These are phyloP conservation scores for Propithecus perrieri DNA, from an alignment of 2,797 vertebrate genomes.

Conservation along the genomic window DNA sequence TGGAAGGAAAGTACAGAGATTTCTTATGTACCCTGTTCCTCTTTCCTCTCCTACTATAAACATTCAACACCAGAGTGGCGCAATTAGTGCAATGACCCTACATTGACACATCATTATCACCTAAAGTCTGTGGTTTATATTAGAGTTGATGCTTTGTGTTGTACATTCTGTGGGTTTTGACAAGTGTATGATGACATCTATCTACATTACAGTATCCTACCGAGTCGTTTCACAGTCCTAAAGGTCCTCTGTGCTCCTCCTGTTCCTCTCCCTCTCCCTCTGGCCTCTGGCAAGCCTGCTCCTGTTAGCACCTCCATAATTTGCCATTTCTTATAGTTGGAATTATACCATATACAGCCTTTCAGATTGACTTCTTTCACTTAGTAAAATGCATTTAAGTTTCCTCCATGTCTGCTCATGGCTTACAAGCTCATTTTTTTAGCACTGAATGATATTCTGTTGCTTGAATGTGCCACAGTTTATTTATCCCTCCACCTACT, in stretches of 20 bases:
- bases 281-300: background rate
- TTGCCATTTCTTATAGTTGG: background rate
- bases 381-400: background rate
- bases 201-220: too few species aligned
- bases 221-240: background rate
- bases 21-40: accelerated
- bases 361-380: background rate
- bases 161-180: background rate
- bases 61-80: accelerated
- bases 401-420: background rate
- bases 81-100: background rate
- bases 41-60: background rate
- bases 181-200: background rate
- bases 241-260: background rate
- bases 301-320: background rate
- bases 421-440: background rate
- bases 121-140: background rate
- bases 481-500: background rate
- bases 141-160: background rate
- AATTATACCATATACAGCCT: background rate
- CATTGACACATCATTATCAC: background rate
- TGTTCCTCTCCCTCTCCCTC: background rate
- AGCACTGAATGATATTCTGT: background rate
- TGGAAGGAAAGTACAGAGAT: background rate
- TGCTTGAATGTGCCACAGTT: background rate